Conservation (phyloP, 1,140 invertebrate genomes). For the Aporrectodea caliginosa region DNA sequence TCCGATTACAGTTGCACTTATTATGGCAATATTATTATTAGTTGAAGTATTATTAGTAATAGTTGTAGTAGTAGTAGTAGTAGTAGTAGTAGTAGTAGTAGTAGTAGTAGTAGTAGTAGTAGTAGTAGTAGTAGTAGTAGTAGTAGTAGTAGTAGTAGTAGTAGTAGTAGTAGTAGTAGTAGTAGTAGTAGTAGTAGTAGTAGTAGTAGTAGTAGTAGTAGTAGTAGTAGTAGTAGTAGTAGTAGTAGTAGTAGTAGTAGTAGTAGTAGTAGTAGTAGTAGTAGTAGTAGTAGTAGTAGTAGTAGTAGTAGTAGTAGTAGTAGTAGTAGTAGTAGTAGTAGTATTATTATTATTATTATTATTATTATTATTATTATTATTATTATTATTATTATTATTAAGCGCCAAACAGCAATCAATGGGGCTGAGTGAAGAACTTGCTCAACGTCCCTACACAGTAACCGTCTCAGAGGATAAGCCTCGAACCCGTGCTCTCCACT, state of each 20-base stretch:
- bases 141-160: background rate
- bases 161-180: slow-evolving; percentile 3
- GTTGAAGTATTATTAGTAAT: background rate
- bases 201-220: background rate
- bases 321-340: slow-evolving; percentile 7
- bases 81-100: background rate
- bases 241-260: background rate
- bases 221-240: slow-evolving; percentile 5
- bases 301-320: slow-evolving; percentile 5
- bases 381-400: background rate
- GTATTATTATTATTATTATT: background rate
- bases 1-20: too few species aligned
- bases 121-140: slow-evolving; percentile 2
- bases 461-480: too few species aligned
- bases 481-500: too few species aligned
- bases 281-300: slow-evolving; percentile 3
- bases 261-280: slow-evolving; percentile 3
- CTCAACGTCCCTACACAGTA: too few species aligned
- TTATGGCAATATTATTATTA: background rate
- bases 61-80: background rate
- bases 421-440: background rate
- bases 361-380: background rate
- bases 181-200: slow-evolving; percentile 2
- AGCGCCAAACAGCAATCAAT: background rate
- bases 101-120: slow-evolving; percentile 3